A percentile compares a stretch with the other conserved stretches of the same genome.
phyloP scores from a whole-genome alignment of 1,140 invertebrate species.

The Sweltsa coloradensis region DNA sequence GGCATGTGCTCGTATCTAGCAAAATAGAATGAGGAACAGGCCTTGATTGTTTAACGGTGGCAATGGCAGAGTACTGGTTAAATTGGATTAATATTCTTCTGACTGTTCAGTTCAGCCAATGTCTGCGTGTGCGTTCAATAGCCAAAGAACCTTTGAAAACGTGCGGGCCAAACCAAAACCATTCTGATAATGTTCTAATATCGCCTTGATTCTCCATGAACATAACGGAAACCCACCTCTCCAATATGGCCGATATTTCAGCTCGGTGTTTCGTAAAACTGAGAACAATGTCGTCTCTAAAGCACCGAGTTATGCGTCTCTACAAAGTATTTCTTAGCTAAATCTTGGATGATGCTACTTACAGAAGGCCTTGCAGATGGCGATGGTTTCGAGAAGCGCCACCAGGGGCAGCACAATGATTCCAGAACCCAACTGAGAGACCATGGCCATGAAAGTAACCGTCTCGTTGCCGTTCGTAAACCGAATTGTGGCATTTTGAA shows the following conservation, averaged over 20 bases:
- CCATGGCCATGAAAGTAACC: constrained; percentile 49
- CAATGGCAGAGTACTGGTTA: no score
- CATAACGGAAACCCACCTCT: constrained; percentile 78
- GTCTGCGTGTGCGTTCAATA: no score
- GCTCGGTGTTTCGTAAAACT: constrained; percentile 53
- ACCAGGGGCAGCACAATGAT: constrained; percentile 69
- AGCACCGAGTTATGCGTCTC: no score
- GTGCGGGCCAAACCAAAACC: constrained; percentile 75
- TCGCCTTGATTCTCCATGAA: constrained; percentile 71
- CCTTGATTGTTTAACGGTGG: no score
- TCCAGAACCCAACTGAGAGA: constrained; percentile 55
- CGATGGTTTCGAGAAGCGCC: constrained; percentile 67
- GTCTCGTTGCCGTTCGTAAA: constrained; percentile 37
- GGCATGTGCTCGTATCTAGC: no score
- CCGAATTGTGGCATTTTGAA: constrained; percentile 50
- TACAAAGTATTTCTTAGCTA: no score
- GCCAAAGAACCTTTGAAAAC: no score
- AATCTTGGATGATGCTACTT: no score
- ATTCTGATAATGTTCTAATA: constrained; percentile 73
- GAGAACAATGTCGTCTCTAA: constrained; percentile 5
- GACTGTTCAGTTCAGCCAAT: no score
- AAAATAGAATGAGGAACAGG: no score
- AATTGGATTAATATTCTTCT: no score
- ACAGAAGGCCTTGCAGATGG: constrained; percentile 68
- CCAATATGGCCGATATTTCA: constrained; percentile 65